These are phyloP conservation scores for Ammodytes marinus DNA, from an alignment of 2,113 vertebrate species.

Conservation along the genomic window DNA sequence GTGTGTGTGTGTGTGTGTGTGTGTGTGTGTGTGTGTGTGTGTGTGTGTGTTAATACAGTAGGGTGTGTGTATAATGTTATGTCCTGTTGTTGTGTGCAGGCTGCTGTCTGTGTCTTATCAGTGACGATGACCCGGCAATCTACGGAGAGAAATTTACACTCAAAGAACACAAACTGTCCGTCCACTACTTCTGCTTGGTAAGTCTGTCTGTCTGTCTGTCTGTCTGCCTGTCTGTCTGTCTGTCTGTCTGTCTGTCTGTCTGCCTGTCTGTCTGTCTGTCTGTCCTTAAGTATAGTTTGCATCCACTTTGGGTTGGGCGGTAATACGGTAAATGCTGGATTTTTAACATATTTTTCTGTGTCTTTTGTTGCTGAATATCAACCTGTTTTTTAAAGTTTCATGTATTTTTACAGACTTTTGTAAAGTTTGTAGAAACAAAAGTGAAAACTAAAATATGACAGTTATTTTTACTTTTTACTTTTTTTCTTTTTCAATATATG, in stretches of 20 bases:
- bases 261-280: too few species aligned
- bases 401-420: too few species aligned
- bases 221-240: not conserved
- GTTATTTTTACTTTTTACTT: too few species aligned
- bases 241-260: not conserved
- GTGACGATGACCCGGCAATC: slow-evolving; percentile 90
- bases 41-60: not conserved
- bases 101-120: slow-evolving; percentile 90
- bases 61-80: not conserved
- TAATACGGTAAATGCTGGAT: too few species aligned
- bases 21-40: not conserved
- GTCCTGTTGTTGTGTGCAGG: slow-evolving; percentile 71
- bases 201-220: slow-evolving; percentile 41
- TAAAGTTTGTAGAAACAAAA: too few species aligned
- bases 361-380: too few species aligned
- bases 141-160: slow-evolving; percentile 93
- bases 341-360: too few species aligned
- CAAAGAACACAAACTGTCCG: slow-evolving; percentile 85
- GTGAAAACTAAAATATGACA: too few species aligned
- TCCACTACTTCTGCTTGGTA: slow-evolving; percentile 97
- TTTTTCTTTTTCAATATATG: too few species aligned
- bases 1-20: not conserved
- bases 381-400: too few species aligned
- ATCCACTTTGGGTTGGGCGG: too few species aligned
- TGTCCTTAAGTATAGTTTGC: too few species aligned